phyloP scores from a whole-genome alignment of 35 echinoderm and acorn worm species.

The Stichopus chloronotus region DNA sequence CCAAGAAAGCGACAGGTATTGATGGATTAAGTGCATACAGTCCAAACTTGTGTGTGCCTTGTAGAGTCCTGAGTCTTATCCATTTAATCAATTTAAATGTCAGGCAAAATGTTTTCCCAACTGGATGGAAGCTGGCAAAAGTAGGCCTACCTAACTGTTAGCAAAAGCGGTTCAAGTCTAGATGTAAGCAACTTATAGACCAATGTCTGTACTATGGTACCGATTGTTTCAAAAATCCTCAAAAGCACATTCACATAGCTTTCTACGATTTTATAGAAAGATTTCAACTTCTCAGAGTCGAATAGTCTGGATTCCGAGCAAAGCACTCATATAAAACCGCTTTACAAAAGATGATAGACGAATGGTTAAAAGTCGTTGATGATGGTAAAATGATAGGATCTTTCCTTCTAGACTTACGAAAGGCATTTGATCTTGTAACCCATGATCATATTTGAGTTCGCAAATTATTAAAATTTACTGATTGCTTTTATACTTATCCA shows the following conservation, averaged over 20 bases:
- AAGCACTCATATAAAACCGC: slow-evolving; percentile 12
- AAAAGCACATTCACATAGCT: slow-evolving; percentile 2
- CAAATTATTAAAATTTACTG: neutral
- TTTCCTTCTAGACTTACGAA: neutral
- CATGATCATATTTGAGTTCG: slow-evolving; percentile 1
- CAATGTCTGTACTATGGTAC: neutral
- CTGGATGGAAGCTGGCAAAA: neutral
- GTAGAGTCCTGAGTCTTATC: neutral
- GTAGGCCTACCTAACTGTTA: neutral
- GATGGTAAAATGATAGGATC: slow-evolving; percentile 18
- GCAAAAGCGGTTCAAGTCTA: neutral
- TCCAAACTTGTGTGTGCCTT: neutral
- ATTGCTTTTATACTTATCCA: neutral
- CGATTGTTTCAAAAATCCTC: slow-evolving; percentile 21
- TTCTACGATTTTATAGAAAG: neutral
- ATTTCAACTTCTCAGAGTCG: slow-evolving; percentile 10
- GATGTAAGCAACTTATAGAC: neutral
- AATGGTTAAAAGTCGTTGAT: slow-evolving; percentile 17
- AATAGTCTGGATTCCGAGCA: neutral
- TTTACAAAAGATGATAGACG: neutral
- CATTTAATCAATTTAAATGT: neutral
- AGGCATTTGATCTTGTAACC: slow-evolving; percentile 17
- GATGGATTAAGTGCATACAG: neutral
- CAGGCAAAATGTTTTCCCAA: neutral
- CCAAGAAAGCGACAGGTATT: neutral